A percentile compares a stretch with the other conserved stretches of the same genome.
Evolutionary conservation across 2,113 vertebrate genomes (phyloP).

Genomic region (Electrona antarctica): DNA sequence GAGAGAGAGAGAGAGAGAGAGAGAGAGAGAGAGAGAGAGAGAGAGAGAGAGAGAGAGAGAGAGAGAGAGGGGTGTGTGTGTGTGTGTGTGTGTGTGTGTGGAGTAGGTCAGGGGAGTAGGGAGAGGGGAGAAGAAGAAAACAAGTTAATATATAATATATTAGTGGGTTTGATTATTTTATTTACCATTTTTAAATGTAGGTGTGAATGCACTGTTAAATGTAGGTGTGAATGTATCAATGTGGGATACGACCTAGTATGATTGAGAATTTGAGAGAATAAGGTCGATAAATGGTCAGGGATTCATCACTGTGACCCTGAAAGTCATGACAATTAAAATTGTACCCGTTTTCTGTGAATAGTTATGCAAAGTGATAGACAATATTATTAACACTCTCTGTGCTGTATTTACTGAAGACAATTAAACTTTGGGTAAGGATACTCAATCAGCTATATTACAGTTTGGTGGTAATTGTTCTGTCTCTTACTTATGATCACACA

Average conservation of each 20-base stretch:
- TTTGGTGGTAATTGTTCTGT: background rate
- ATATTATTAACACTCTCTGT: background rate
- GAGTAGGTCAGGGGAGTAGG: background rate
- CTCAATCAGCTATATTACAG: too few relatives aligned
- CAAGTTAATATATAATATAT: slow-evolving; percentile 40
- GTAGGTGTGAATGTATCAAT: too few relatives aligned
- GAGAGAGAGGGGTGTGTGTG: too few relatives aligned
- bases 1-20: too few relatives aligned
- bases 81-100: too few relatives aligned
- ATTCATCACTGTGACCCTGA: background rate
- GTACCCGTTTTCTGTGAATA: slow-evolving; percentile 10
- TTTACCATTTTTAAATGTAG: background rate
- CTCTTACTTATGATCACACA: background rate
- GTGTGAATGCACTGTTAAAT: too few relatives aligned
- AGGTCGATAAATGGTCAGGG: too few relatives aligned
- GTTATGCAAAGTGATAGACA: background rate
- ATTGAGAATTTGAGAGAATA: too few relatives aligned
- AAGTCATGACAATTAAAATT: background rate
- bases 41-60: too few relatives aligned
- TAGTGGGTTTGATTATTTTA: background rate
- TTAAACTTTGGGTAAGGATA: too few relatives aligned
- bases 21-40: too few relatives aligned
- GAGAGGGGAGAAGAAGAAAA: slow-evolving; percentile 2
- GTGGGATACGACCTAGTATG: too few relatives aligned
- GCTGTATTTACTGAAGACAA: background rate